Evolutionary conservation across 2,888 invertebrate species (phyloP).

Genomic region (Drosophila mayaguana): DNA sequence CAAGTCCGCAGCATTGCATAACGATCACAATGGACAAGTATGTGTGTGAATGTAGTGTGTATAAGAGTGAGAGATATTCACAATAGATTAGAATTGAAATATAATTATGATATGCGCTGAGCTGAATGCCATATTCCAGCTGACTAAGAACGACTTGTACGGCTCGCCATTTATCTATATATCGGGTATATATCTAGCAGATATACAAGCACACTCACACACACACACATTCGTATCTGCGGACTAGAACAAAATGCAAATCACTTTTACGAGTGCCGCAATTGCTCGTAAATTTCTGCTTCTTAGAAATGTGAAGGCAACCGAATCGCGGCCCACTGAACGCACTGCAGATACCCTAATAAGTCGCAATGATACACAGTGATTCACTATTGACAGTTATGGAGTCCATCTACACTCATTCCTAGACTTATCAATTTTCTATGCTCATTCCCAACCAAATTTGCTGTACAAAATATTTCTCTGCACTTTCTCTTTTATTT

Average conservation of each 20-base stretch:
- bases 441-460: neutral
- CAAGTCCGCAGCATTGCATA: conserved; percentile 17
- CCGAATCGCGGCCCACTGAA: neutral
- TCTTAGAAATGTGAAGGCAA: conserved; percentile 14
- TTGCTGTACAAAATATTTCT: neutral
- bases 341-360: conserved; percentile 20
- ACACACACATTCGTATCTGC: conserved; percentile 5
- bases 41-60: neutral
- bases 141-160: conserved; percentile 33
- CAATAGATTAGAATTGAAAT: conserved; percentile 11
- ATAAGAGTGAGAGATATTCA: conserved; percentile 6
- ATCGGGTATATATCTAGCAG: conserved; percentile 8
- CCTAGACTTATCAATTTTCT: too few relatives aligned
- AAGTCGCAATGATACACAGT: neutral
- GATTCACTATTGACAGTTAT: neutral
- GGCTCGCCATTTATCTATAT: conserved; percentile 10
- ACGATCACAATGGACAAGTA: neutral
- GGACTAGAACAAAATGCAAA: conserved; percentile 31
- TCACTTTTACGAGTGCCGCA: conserved; percentile 51
- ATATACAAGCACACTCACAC: conserved; percentile 6
- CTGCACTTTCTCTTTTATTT: neutral
- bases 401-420: too few relatives aligned
- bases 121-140: conserved; percentile 18
- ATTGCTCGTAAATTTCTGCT: conserved; percentile 30
- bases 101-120: conserved; percentile 14